Percentiles rank a stretch among this genome's conserved stretches.
Evolutionary conservation across 2,888 invertebrate genomes (phyloP).

Genomic region (Mycogona germanica): DNA sequence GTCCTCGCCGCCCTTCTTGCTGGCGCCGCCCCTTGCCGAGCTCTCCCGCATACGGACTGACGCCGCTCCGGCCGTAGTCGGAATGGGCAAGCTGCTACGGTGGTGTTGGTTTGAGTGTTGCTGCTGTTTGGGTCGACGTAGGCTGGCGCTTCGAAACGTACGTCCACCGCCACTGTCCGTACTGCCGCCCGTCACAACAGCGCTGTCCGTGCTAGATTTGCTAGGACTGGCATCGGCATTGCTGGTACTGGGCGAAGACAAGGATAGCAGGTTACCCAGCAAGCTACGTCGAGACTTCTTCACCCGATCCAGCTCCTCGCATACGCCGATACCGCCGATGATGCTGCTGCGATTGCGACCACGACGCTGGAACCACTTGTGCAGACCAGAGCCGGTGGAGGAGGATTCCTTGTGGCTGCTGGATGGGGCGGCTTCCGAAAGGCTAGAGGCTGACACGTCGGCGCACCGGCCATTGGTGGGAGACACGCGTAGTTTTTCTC

Average conservation of each 20-base stretch:
- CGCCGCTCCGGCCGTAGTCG: constrained; percentile 42
- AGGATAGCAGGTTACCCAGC: neutral
- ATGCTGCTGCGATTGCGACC: constrained; percentile 14
- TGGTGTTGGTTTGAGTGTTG: no score
- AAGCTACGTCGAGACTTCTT: constrained; percentile 12
- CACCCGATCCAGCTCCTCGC: constrained; percentile 16
- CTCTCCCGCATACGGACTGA: constrained; percentile 58
- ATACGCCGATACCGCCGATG: constrained; percentile 15
- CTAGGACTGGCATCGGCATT: constrained; percentile 10
- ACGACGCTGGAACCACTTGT: constrained; percentile 11
- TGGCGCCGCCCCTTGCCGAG: constrained; percentile 19
- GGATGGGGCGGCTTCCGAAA: no score
- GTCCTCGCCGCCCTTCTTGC: constrained; percentile 43
- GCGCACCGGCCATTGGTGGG: no score
- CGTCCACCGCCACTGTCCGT: neutral
- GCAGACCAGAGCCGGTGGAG: no score
- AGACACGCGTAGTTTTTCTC: neutral
- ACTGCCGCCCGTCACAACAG: constrained; percentile 2
- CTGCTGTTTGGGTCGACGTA: no score
- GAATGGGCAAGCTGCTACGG: constrained; percentile 21
- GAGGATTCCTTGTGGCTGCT: constrained; percentile 2
- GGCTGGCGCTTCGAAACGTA: neutral
- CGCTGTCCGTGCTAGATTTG: constrained; percentile 14
- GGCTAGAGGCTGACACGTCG: no score
- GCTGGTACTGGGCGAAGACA: neutral